Evolutionary conservation across 2,113 vertebrate genomes (phyloP).

Genomic region (Prionailurus viverrinus): DNA sequence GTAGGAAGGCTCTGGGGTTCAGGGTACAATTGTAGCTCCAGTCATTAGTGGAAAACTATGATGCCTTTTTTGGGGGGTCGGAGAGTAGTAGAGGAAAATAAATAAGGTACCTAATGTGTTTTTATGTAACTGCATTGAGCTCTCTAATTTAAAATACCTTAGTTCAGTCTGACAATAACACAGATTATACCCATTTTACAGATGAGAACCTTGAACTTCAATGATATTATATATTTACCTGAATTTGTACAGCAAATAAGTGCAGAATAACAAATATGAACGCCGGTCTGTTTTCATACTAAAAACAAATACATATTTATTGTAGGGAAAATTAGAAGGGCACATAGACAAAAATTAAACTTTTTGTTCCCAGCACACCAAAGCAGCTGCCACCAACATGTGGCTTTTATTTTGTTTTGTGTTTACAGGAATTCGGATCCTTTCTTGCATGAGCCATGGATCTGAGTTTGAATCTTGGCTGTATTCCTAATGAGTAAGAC

Average conservation of each 20-base stretch:
- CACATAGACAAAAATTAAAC: neutral
- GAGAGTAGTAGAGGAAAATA: neutral
- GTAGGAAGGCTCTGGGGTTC: neutral
- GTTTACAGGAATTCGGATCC: neutral
- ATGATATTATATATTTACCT: neutral
- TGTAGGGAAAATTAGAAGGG: neutral
- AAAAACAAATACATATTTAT: neutral
- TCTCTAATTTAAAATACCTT: neutral
- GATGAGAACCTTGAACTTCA: neutral
- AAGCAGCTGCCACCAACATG: neutral
- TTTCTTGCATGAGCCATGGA: neutral
- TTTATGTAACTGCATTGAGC: neutral
- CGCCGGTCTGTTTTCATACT: neutral
- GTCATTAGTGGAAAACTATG: neutral
- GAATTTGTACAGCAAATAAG: neutral
- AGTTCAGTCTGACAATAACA: neutral
- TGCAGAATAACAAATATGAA: neutral
- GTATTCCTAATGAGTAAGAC: neutral
- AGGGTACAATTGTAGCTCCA: neutral
- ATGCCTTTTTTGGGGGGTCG: accelerated
- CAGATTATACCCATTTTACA: neutral
- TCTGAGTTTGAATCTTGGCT: neutral
- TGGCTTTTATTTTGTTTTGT: neutral
- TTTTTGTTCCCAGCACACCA: neutral
- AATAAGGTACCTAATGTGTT: neutral